Base-by-base conservation (phyloP, 2,113 vertebrate genomes). In the Hippocampus barbouri region DNA sequence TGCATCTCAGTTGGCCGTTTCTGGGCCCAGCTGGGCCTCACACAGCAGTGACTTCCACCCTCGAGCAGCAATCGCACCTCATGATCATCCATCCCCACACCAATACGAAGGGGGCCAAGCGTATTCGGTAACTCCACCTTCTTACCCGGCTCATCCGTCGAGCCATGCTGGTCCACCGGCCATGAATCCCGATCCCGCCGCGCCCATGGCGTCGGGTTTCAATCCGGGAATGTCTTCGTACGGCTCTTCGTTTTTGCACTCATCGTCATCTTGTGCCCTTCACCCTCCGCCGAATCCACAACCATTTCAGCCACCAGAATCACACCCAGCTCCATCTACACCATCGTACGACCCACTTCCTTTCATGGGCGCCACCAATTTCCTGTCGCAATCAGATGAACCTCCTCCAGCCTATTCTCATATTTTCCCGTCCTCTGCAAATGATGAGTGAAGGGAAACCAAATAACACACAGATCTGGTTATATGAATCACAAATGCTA, bases 341-440 rank as follows among this genome's bases (percentile, higher is more conserved):
- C 84, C 87, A 0, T 0, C 60, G 1, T 78, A 75, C 80, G 70
- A 72, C 64, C 25, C 66, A 59, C 73, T 77, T 60, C 85, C 85
- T 84, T 77, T 77, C 7, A 69, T 43, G 47, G 76, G 80, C 73
- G 71, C 76, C 34, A 71, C 64, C 27, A 77, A 89, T 71, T 89
- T 90, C 71, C 72, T 90, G 75, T 82, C 79, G 74, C 83, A 82
- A 4, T n/a, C 66, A 1, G 77, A 85, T 60, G 83, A 87, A 69
- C 41, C 47, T 76, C 89, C 89, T 63, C 87, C 85, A 16, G 21
- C 80, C 21, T 89, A 90, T 71, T 68, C 80, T 4, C 14, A 83
- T 9, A 78, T 87, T 59, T 88, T 89, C 69, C 85, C 82, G 0
- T 38, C 83, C 1, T 49, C 75, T 59, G 1, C 43, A 41, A 6